A percentile compares a stretch with the other conserved stretches of the same genome.
Conservation (phyloP, 2,888 invertebrate genomes). For the Acanthacorydalis orientalis region DNA sequence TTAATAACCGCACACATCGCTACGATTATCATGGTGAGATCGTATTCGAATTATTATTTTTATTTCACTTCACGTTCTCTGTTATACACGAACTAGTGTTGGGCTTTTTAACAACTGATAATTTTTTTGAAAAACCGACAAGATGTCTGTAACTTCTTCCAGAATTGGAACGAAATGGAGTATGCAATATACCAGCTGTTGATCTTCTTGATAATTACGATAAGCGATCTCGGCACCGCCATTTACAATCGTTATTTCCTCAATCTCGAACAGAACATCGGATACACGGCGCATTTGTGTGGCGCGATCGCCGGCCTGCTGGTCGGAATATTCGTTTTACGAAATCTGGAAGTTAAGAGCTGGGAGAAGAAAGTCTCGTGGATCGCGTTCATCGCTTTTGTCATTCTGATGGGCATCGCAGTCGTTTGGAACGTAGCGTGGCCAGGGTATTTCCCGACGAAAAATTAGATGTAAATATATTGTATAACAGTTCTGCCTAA, state of each 20-base stretch:
- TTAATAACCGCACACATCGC: conserved; percentile 86
- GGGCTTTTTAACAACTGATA: too few relatives aligned
- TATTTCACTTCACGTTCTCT: too few relatives aligned
- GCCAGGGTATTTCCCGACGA: conserved; percentile 19
- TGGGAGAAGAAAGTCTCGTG: conserved; percentile 45
- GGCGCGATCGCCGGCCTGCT: conserved; percentile 74
- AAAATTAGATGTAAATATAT: not conserved
- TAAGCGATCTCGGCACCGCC: conserved; percentile 76
- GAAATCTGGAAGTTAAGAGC: conserved; percentile 39
- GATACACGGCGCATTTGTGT: conserved; percentile 87
- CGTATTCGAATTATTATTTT: too few relatives aligned
- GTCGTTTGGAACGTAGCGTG: conserved; percentile 34
- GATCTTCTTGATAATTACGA: conserved; percentile 64
- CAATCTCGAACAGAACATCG: conserved; percentile 54
- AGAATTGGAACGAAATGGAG: conserved; percentile 98
- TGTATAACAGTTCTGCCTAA: not conserved
- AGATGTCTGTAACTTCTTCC: conserved; percentile 15
- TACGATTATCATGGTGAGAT: conserved; percentile 66
- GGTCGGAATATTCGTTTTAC: conserved; percentile 43
- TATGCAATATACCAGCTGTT: conserved; percentile 72
- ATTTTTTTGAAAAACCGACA: too few relatives aligned
- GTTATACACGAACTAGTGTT: too few relatives aligned
- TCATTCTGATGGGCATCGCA: conserved; percentile 30
- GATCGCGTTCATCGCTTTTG: conserved; percentile 31
- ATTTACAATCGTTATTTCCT: conserved; percentile 73